phyloP scores from a whole-genome alignment of 2,888 invertebrate genomes.

The Bombylius discolor region DNA sequence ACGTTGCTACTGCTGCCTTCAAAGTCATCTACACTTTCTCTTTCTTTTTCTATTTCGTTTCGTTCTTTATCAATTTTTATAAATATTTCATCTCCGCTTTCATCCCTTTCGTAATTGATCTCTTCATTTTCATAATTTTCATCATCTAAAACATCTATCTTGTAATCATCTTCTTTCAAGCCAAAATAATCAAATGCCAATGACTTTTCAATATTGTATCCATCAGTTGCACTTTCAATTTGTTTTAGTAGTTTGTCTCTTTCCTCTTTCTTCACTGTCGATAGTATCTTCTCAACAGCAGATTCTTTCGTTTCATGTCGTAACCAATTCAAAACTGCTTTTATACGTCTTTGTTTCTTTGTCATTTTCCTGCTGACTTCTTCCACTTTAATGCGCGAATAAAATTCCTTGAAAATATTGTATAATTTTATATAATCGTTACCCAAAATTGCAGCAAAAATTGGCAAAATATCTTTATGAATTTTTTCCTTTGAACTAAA shows the following conservation, averaged over 20 bases:
- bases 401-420: slow-evolving; percentile 56
- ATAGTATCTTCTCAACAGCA: slow-evolving; percentile 54
- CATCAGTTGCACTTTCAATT: slow-evolving; percentile 49
- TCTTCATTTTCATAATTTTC: slow-evolving; percentile 16
- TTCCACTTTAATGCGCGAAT: slow-evolving; percentile 43
- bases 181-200: slow-evolving; percentile 47
- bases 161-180: slow-evolving; percentile 18
- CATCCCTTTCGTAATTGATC: neutral
- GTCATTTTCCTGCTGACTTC: slow-evolving; percentile 35
- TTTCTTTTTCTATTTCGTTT: too few species aligned
- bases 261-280: slow-evolving; percentile 43
- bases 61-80: too few species aligned
- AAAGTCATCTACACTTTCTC: too few species aligned
- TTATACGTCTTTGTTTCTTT: slow-evolving; percentile 55
- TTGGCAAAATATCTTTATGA: slow-evolving; percentile 53
- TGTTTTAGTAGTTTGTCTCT: slow-evolving; percentile 42
- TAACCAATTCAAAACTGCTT: slow-evolving; percentile 62
- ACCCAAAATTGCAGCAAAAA: slow-evolving; percentile 72
- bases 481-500: slow-evolving; percentile 52
- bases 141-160: neutral
- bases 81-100: too few species aligned
- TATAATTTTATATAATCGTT: slow-evolving; percentile 70
- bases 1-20: too few species aligned
- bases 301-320: slow-evolving; percentile 54
- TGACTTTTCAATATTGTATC: slow-evolving; percentile 48